Evolutionary conservation across 2,888 invertebrate genomes (phyloP).

Genomic region (Diadegma fenestrale): DNA sequence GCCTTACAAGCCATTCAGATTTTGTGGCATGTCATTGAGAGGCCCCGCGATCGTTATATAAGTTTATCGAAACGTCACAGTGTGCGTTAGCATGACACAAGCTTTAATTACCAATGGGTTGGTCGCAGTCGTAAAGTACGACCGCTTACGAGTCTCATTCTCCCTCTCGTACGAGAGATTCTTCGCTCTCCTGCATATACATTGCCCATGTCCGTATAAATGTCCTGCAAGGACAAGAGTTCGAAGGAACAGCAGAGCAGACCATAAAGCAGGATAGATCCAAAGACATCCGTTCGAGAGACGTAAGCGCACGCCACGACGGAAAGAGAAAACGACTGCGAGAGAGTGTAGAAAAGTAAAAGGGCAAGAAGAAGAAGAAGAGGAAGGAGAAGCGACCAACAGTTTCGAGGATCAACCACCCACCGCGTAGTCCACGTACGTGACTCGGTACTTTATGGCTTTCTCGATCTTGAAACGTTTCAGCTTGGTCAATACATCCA

Average conservation of each 20-base stretch:
- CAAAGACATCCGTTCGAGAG: conserved; percentile 12
- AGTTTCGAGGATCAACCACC: conserved; percentile 63
- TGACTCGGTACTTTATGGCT: conserved; percentile 60
- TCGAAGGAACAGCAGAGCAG: conserved; percentile 20
- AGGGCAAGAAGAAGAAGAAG: conserved; percentile 7
- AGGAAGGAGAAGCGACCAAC: conserved; percentile 11
- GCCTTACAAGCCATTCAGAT: not conserved
- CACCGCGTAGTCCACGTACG: conserved; percentile 57
- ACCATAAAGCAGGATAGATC: conserved; percentile 65
- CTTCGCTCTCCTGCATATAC: not conserved
- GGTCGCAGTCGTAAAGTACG: conserved; percentile 61
- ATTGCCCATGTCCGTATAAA: conserved; percentile 32
- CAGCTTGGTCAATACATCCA: conserved; percentile 19
- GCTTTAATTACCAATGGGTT: conserved; percentile 56
- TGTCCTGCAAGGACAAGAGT: conserved; percentile 64
- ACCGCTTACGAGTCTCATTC: conserved; percentile 24
- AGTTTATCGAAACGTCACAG: conserved; percentile 4
- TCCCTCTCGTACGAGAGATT: conserved; percentile 6
- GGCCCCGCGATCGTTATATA: not conserved
- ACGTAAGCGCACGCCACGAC: not conserved
- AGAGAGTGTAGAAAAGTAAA: not conserved
- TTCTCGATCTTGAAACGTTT: conserved; percentile 52
- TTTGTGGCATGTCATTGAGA: not conserved
- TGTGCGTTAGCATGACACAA: conserved; percentile 31
- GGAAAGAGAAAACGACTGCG: not conserved